Evolutionary conservation across 2,113 vertebrate species (phyloP), one percentile per base, ranked within the genome.

Genomic region (Labrus mixtus): DNA sequence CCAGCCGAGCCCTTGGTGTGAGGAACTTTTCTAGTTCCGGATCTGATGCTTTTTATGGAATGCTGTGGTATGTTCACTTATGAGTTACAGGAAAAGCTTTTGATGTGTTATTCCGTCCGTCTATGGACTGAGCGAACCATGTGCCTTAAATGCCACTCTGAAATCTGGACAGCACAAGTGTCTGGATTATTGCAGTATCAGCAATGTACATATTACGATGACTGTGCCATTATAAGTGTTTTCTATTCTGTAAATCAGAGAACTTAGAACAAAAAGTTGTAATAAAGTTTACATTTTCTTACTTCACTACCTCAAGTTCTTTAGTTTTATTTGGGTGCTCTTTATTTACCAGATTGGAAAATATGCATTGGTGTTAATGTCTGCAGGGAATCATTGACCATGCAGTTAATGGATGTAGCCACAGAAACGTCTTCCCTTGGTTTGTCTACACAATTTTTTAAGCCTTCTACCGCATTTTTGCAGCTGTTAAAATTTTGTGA

Each of bases 201-300:
- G 83, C 85, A 84, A 84, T 88, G 86, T 88, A 88, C 85, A 84
- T 87, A 88, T 87, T 89, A 91, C 85, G 53, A 91, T 93, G 83
- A 92, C 92, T 94, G 90, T 92, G 91, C 91, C 88, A 85, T 92
- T 92, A 85, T 68, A 88, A 88, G 54, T 83, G 83, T 84, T 89
- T 86, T 91, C 79, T 91, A 76, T 92, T 91, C 90, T 94, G 87
- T 93, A 84, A 92, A 90, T 93, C 90, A 81, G 79, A 90, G 78
- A 93, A 87, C 54, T 85, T 91, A 89, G 85, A 91, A 90, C 74
- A 90, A 69, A 85, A 91, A 79, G 79, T 89, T 94, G 82, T 85
- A 94, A 94, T 95, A 94, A 95, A 95, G 94, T 95, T 94, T 95
- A 95, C 93, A 95, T 93, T 94, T 95, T 95, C 91, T 90, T 93